Conservation (phyloP, 2,888 invertebrate genomes). For the Physocephala rufipes region DNA sequence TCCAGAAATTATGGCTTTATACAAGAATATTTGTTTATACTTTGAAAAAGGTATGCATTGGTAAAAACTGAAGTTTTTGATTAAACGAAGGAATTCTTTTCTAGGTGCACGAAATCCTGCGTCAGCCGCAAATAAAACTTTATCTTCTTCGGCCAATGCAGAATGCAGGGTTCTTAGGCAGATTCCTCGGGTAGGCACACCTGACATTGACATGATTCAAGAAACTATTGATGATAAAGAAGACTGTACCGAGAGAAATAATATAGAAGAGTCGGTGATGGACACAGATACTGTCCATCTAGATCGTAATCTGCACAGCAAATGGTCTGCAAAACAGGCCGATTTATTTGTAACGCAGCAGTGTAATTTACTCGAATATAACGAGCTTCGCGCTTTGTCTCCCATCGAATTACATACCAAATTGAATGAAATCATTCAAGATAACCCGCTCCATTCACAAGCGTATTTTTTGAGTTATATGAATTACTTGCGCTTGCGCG, state of each 20-base stretch:
- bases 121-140: conserved; percentile 49
- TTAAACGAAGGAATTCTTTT: neutral
- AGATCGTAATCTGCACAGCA: conserved; percentile 68
- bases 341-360: conserved; percentile 90
- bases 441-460: conserved; percentile 61
- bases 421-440: conserved; percentile 63
- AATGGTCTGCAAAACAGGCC: conserved; percentile 88
- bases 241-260: conserved; percentile 40
- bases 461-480: conserved; percentile 87
- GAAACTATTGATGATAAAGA: conserved; percentile 41
- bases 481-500: conserved; percentile 86
- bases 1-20: conserved; percentile 80
- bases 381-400: conserved; percentile 81
- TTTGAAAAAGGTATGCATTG: conserved; percentile 68
- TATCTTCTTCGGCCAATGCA: neutral
- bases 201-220: conserved; percentile 28
- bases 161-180: too few species aligned
- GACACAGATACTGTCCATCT: conserved; percentile 50
- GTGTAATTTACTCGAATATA: conserved; percentile 81
- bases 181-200: conserved; percentile 10
- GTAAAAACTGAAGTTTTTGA: neutral
- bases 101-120: conserved; percentile 56
- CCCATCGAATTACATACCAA: conserved; percentile 78
- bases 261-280: conserved; percentile 47
- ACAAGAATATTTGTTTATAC: conserved; percentile 76